Evolutionary conservation across 2,888 invertebrate genomes (phyloP), one percentile per base, ranked within the genome.

Genomic region (Yponomeuta plumbellus): DNA sequence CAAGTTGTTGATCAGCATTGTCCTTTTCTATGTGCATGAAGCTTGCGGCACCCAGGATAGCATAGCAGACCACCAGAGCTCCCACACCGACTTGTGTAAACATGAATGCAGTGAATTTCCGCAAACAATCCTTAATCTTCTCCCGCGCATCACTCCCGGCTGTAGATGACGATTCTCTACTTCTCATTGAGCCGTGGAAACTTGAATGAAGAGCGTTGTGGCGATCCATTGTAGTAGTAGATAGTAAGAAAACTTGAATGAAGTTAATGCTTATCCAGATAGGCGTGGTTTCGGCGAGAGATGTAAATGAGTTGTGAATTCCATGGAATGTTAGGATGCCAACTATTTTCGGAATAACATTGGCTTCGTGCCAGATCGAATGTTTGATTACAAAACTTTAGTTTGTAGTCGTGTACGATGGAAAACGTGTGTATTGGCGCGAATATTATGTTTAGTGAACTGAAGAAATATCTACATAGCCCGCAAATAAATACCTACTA

Each of bases 61-160:
- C 96, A 80, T 97, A 97, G 71, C 96, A 94, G 2, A 97, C 96
- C 62, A 97, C 96, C 21, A 97, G 89, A 11, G 96, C 97, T 67
- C 97, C 97, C 52, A 97, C 97, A 72, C 97, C 97, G 76, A 96
- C 95, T 92, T 97, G 97, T 10, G 97, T 97, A 88, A 96, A 97
- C 97, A 97, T 97, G 78, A 97, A 97, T 10, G 97, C 96, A 67
- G 96, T 94, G 73, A 97, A 92, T 83, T 97, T 97, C 61, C 97
- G 92, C 76, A 96, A 95, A 80, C 96, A 97, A 78, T 96, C 95
- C 83, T 96, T 96, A 67, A 97, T 93, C 77, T 94, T 95, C 77
- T 96, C 96, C 44, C 94, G 89, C 0, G 95, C 94, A 74, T 95
- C 94, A 76, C 93, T 92, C 68, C 92, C 93, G 61, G 92, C 93